phyloP scores from a whole-genome alignment of 2,888 invertebrate species.

The Hipparchia semele region DNA sequence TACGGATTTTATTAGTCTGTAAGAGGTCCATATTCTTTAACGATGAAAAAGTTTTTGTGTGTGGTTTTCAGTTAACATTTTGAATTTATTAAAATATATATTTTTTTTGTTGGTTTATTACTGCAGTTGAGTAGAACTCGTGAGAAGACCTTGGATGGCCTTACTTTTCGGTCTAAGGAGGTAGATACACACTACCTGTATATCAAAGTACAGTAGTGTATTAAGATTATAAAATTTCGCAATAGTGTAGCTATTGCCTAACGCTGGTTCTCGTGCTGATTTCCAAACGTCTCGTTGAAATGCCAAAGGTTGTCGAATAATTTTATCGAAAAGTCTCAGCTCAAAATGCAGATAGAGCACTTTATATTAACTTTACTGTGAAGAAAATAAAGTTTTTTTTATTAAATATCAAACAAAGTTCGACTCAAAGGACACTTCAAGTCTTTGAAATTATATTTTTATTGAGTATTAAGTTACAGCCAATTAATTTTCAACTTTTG shows the following conservation, averaged over 20 bases:
- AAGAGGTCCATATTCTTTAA: no score
- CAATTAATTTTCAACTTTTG: not conserved
- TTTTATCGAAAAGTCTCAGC: not conserved
- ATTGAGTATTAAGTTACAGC: not conserved
- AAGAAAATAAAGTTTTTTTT: not conserved
- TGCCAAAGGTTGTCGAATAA: not conserved
- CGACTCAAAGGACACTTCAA: not conserved
- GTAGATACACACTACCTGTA: no score
- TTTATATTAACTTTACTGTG: not conserved
- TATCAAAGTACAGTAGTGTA: no score
- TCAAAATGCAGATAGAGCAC: not conserved
- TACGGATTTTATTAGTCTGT: no score
- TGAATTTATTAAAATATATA: no score
- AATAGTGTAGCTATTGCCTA: not conserved
- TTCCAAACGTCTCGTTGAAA: not conserved
- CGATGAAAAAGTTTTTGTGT: no score
- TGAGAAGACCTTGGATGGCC: no score
- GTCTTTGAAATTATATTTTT: conserved; percentile 1
- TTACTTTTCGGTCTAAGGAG: no score
- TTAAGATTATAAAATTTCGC: no score
- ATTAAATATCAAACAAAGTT: not conserved
- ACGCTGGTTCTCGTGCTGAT: not conserved
- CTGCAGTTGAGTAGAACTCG: no score
- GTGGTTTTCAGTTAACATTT: no score
- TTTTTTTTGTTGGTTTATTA: no score